Evolutionary conservation across 2,797 vertebrate genomes (phyloP).

Genomic region (Spatula versicolor): DNA sequence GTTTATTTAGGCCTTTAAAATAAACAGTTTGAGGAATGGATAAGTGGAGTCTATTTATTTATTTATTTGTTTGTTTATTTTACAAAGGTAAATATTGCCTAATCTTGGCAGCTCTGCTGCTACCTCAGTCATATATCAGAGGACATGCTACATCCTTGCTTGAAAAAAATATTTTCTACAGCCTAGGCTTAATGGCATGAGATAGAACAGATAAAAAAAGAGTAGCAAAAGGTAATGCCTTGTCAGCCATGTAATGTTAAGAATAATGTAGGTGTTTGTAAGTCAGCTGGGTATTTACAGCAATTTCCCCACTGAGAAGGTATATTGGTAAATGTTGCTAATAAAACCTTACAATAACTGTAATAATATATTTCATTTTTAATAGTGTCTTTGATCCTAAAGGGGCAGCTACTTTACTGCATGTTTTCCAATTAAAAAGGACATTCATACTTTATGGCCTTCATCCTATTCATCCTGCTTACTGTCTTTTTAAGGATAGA

Average conservation of each 20-base stretch:
- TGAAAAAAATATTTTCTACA: background rate
- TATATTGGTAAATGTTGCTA: conserved; percentile 10
- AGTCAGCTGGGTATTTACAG: conserved; percentile 6
- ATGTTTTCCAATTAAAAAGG: conserved; percentile 14
- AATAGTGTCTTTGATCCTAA: background rate
- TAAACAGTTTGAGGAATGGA: background rate
- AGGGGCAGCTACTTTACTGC: background rate
- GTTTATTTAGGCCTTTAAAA: background rate
- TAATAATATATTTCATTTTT: conserved; percentile 43
- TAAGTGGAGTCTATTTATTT: background rate
- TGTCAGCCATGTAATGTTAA: background rate
- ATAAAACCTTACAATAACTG: conserved; percentile 18
- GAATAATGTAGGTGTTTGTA: background rate
- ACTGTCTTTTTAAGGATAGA: background rate
- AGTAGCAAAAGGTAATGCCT: background rate
- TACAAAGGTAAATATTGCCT: background rate
- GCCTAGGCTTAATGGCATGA: background rate
- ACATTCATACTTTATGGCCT: background rate
- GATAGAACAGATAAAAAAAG: background rate
- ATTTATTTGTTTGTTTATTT: background rate
- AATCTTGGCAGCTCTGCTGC: background rate
- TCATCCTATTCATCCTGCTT: background rate
- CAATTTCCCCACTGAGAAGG: background rate
- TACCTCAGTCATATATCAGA: background rate
- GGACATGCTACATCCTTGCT: background rate